phyloP scores from a whole-genome alignment of 2,888 invertebrate genomes.

The Galerucella calmariensis region DNA sequence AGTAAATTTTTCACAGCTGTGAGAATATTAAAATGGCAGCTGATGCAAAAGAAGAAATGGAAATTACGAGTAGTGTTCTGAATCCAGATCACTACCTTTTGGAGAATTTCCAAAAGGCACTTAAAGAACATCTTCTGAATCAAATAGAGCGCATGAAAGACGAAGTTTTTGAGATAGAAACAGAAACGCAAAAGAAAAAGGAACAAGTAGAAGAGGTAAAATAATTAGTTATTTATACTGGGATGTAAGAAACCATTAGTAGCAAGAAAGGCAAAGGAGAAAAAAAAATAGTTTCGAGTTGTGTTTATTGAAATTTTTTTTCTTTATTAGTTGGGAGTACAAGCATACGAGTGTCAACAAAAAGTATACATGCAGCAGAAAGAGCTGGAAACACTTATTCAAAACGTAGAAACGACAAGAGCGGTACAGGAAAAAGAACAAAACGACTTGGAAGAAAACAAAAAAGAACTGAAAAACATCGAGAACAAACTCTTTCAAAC shows the following conservation, averaged over 20 bases:
- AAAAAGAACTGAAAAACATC: slow-evolving; percentile 65
- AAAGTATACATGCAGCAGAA: slow-evolving; percentile 69
- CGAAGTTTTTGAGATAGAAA: slow-evolving; percentile 74
- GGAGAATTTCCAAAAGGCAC: slow-evolving; percentile 53
- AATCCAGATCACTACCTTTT: slow-evolving; percentile 56
- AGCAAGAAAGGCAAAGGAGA: no score
- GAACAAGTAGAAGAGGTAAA: slow-evolving; percentile 67
- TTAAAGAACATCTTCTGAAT: slow-evolving; percentile 53
- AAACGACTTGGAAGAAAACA: slow-evolving; percentile 64
- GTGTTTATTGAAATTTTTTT: background rate
- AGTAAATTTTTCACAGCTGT: background rate
- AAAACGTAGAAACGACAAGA: slow-evolving; percentile 66
- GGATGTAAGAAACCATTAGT: no score
- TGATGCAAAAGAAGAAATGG: slow-evolving; percentile 12
- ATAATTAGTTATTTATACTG: no score
- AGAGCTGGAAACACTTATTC: slow-evolving; percentile 70
- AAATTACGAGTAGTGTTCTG: slow-evolving; percentile 58
- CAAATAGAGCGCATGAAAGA: slow-evolving; percentile 73
- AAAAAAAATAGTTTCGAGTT: no score
- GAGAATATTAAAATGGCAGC: slow-evolving; percentile 21
- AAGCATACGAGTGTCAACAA: slow-evolving; percentile 73
- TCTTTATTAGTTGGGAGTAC: slow-evolving; percentile 64
- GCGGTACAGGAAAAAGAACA: slow-evolving; percentile 69
- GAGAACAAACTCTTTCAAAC: slow-evolving; percentile 62
- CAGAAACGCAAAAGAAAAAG: slow-evolving; percentile 65